Base-by-base conservation (phyloP, 2,797 vertebrate genomes). In the Trachops cirrhosus region DNA sequence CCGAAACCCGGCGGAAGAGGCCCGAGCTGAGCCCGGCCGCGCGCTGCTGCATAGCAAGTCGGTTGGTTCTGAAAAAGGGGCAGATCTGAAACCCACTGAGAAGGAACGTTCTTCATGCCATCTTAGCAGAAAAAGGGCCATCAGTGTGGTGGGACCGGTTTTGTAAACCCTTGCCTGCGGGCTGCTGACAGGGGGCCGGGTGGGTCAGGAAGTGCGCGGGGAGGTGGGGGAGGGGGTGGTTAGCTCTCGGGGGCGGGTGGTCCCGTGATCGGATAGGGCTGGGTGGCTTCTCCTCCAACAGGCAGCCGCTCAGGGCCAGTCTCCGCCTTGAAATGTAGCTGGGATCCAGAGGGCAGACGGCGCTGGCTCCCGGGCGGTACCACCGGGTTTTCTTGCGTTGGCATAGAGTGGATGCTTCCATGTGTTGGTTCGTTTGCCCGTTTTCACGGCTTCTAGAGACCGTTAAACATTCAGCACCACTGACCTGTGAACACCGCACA, bases 1-100 rank as follows among this genome's bases (percentile, higher is more conserved):
- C 26, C 48, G 48, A 93, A 89, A 77, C 87, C 32, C 52, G 39
- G 71, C 26, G 32, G 22, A 80, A 67, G 46, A 73, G 21, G n/a
- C 8, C 57, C 46, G 8, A 87, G 3, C n/a, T 62, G n/a, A 18
- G 34, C 32, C 64, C 80, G 52, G 68, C 84, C 62, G 24, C 44
- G 22, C 10, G 3, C 5, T 64, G 9, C 41, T 84, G 79, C 29
- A 89, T 48, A 73, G 34, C 41, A 71, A 52, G 22, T 80, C 62
- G 44, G 16, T 5, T 93, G 73, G 59, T 86, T 88, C 52, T 78
- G 21, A 77, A 89, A 89, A 68, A 34, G 37, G 41, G 14, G 6
- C 52, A 93, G 85, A 70, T 62, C 41, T 62, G 11, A 71, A 87
- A 90, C 59, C 37, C 41, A 77, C 32, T 44, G 21, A 50, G 74